Evolutionary conservation across 2,113 vertebrate genomes (phyloP).

Genomic region (Gymnobelideus leadbeateri): DNA sequence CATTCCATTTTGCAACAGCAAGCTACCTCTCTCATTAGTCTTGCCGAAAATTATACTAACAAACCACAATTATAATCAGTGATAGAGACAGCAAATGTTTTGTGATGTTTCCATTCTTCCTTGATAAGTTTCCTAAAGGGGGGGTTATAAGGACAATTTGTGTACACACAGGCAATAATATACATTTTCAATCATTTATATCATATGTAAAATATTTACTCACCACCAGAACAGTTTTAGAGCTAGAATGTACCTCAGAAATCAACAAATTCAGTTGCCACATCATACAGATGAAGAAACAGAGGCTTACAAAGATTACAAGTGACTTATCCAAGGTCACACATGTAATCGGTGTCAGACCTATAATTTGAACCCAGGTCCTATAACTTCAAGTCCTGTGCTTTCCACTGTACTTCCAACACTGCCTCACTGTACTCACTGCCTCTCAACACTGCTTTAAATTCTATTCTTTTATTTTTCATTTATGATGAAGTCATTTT

Average conservation of each 20-base stretch:
- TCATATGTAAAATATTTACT: background rate
- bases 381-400: background rate
- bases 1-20: background rate
- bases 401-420: background rate
- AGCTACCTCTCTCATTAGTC: background rate
- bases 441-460: background rate
- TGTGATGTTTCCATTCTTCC: background rate
- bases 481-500: background rate
- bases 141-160: background rate
- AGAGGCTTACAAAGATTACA: background rate
- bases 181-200: background rate
- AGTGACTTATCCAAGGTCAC: background rate
- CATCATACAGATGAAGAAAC: background rate
- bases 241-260: background rate
- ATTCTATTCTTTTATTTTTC: background rate
- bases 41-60: background rate
- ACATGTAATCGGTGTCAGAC: background rate
- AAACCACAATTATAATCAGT: background rate
- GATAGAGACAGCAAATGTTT: background rate
- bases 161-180: background rate
- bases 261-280: background rate
- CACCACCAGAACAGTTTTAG: background rate
- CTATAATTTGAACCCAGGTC: background rate
- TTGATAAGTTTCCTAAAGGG: slow-evolving; percentile 9
- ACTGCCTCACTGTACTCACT: too few relatives aligned